Percentiles rank a stretch among this genome's conserved stretches.
These are phyloP conservation scores for Psephotus haematonotus DNA, from an alignment of 2,113 vertebrate species.

Conservation along the genomic window DNA sequence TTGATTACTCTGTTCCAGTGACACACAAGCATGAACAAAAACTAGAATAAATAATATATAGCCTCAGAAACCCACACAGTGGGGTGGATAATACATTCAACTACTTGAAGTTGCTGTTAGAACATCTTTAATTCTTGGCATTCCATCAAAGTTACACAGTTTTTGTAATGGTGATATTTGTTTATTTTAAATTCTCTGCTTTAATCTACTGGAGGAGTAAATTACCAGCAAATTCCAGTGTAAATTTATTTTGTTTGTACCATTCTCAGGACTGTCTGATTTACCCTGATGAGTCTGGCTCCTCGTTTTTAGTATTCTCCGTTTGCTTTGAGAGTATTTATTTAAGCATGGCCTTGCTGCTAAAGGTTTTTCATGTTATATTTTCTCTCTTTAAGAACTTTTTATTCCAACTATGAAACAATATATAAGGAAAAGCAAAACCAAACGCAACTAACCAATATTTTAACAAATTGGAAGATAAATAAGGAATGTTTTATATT, in stretches of 20 bases:
- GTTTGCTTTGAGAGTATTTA: not conserved
- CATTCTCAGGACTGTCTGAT: not conserved
- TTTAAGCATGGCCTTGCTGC: not conserved
- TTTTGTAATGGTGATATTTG: not conserved
- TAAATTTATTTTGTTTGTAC: constrained; percentile 11
- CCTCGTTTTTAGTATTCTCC: not conserved
- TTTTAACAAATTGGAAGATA: not conserved
- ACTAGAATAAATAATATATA: not conserved
- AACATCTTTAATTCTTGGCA: constrained; percentile 1
- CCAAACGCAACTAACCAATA: not conserved
- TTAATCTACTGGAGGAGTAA: constrained; percentile 12
- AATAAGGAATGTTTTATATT: not conserved
- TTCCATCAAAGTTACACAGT: not conserved
- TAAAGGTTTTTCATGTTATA: not conserved
- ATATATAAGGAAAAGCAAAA: not conserved
- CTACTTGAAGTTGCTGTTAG: not conserved
- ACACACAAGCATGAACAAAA: not conserved
- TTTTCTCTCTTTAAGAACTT: not conserved
- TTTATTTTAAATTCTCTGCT: constrained; percentile 36
- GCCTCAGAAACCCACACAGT: not conserved
- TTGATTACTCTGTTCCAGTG: not conserved
- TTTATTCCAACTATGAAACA: not conserved
- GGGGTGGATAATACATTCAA: not conserved
- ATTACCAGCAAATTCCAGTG: constrained; percentile 34
- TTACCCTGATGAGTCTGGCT: not conserved